Percentiles rank a stretch among this genome's conserved stretches.
phyloP scores from a whole-genome alignment of 2,888 invertebrate species.

The Desoria tigrina region DNA sequence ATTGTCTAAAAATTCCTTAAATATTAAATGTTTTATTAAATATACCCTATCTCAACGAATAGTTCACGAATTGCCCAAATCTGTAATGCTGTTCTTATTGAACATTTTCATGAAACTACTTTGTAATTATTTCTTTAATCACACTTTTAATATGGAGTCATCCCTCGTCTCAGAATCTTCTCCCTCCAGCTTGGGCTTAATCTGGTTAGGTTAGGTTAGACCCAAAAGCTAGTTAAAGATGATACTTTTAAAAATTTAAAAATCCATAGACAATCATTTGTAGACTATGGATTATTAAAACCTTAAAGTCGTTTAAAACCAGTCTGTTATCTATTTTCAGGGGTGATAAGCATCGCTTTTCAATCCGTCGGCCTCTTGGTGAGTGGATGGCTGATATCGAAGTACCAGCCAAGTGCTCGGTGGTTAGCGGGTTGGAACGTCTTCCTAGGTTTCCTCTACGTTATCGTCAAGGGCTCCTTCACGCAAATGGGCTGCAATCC shows the following conservation, averaged over 20 bases:
- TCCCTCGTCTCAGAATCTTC: no score
- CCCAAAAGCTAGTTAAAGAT: no score
- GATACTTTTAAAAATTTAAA: no score
- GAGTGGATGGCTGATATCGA: constrained; percentile 65
- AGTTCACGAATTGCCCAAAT: no score
- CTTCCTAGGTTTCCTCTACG: constrained; percentile 63
- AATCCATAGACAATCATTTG: no score
- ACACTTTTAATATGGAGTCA: neutral
- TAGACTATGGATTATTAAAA: no score
- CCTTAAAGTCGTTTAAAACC: neutral
- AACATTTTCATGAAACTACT: neutral
- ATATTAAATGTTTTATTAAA: no score
- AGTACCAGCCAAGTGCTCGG: constrained; percentile 62
- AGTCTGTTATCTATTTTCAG: constrained; percentile 23
- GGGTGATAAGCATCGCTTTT: constrained; percentile 60
- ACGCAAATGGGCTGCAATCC: constrained; percentile 52
- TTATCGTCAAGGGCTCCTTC: constrained; percentile 60
- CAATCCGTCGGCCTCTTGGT: constrained; percentile 65
- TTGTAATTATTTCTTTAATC: neutral
- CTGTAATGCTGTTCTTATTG: neutral
- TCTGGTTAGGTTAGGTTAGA: no score
- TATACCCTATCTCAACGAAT: no score
- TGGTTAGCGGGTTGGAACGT: constrained; percentile 67
- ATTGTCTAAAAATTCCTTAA: no score
- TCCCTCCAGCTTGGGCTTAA: no score